Conservation (phyloP, 1,140 invertebrate species). For the Megalopta genalis region DNA sequence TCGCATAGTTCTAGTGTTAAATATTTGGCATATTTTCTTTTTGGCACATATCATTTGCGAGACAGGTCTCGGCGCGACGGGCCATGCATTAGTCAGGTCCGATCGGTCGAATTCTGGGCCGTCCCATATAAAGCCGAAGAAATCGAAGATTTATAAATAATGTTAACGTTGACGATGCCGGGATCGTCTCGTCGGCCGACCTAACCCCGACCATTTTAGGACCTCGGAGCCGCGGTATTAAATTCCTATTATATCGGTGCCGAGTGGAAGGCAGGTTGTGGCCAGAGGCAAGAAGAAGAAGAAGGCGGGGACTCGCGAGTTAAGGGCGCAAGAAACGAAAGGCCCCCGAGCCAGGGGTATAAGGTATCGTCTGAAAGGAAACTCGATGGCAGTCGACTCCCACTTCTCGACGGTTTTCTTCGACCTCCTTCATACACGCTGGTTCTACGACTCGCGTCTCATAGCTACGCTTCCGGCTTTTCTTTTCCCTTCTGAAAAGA, state of each 20-base stretch:
- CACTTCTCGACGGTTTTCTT: slow-evolving; percentile 38
- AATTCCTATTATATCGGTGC: slow-evolving; percentile 51
- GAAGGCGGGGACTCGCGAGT: slow-evolving; percentile 32
- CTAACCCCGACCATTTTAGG: background rate
- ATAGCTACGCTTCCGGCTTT: slow-evolving; percentile 17
- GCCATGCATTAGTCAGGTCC: background rate
- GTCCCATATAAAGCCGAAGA: background rate
- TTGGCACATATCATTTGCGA: no score
- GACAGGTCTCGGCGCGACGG: no score
- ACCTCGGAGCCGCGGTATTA: slow-evolving; percentile 41
- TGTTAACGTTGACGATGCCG: slow-evolving; percentile 5
- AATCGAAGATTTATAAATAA: slow-evolving; percentile 46
- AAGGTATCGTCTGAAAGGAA: slow-evolving; percentile 50
- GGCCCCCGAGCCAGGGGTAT: slow-evolving; percentile 10
- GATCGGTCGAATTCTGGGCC: background rate
- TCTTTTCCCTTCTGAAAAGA: background rate
- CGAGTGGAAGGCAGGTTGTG: slow-evolving; percentile 26
- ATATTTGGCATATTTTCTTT: no score
- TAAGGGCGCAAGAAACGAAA: slow-evolving; percentile 44
- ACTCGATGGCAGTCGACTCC: slow-evolving; percentile 47
- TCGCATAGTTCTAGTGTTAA: no score
- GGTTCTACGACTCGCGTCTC: background rate
- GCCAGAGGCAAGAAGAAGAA: slow-evolving; percentile 25
- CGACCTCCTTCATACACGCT: slow-evolving; percentile 5
- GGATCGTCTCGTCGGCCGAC: background rate